Base-by-base conservation (phyloP, 1,140 invertebrate genomes). In the Caenorhabditis inopinata region DNA sequence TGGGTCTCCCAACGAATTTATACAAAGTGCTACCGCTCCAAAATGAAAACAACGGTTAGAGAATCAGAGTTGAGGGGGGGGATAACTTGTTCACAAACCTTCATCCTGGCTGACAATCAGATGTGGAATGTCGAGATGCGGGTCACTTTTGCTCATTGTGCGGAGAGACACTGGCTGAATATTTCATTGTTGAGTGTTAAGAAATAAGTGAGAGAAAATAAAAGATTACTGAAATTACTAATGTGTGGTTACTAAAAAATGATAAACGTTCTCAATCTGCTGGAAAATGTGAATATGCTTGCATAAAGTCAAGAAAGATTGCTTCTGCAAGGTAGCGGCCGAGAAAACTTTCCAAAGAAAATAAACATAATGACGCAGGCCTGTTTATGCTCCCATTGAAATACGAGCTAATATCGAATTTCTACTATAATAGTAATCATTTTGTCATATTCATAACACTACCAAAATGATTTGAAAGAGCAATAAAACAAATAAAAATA, bases 101-200 rank as follows among this genome's bases (percentile, higher is more conserved):
- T 79, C 78, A 42, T 79, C 78, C 49, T 79, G 78, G n/a, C 42
- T 49, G 48, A 79, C 42, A n/a, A 79, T 27, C n/a, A 79, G 47
- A 51, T 79, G 78, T 25, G 78, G 78, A 49, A 79, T 79, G 47
- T 79, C 58, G 32, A 79, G 46, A 27, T 79, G 78, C 12, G 78
- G 78, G 62, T 79, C 78, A 21, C 78, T 79, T 49, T 79, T 79
- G 47, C 62, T 74, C 78, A 79, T 49, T 47, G 78, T 68, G 29
- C 78, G 58, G 18, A 79, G 73, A 23, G 27, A 49, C 29, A 68
- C 32, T 68, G 35, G 35, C 58, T 68, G 58, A 68, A 68, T 68
- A 68, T 68, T 68, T 68, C 21, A 68, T 68, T 42, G 32, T 68
- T 35, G 58, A 42, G 58, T 38, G n/a, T 21, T 29, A 68, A 38